Evolutionary conservation across 2,113 vertebrate species (phyloP).

Genomic region (Calcarius ornatus): DNA sequence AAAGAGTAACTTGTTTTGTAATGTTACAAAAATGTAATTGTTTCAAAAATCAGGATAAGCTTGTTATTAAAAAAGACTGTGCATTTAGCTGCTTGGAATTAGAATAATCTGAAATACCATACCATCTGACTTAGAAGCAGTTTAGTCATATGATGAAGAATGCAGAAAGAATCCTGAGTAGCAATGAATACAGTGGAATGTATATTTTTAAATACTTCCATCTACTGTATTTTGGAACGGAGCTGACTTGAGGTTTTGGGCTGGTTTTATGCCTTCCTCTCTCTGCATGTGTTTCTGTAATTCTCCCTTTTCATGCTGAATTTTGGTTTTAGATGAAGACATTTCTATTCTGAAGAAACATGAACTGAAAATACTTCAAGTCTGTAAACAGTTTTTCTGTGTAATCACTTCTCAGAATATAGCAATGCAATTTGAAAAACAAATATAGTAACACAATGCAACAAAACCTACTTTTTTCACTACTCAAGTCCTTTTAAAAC

Average conservation of each 20-base stretch:
- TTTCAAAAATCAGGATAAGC: constrained; percentile 30
- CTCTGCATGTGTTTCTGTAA: not conserved
- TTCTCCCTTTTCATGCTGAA: not conserved
- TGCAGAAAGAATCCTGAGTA: constrained; percentile 16
- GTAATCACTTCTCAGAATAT: not conserved
- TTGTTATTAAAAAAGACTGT: constrained; percentile 24
- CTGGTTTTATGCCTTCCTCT: not conserved
- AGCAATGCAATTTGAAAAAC: not conserved
- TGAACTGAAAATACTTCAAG: not conserved
- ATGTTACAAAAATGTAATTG: constrained; percentile 20
- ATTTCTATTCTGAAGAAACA: not conserved
- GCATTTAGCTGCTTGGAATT: constrained; percentile 38
- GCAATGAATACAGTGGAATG: not conserved
- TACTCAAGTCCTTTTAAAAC: not conserved
- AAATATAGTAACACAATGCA: not conserved
- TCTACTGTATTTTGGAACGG: not conserved
- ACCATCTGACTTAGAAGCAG: not conserved
- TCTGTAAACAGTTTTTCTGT: not conserved
- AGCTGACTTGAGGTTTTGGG: not conserved
- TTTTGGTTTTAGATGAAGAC: not conserved
- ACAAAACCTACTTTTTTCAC: not conserved
- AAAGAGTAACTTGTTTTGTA: constrained; percentile 1
- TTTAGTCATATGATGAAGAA: constrained; percentile 32
- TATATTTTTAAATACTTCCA: constrained; percentile 21
- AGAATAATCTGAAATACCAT: constrained; percentile 39